These are phyloP conservation scores for Tetramorium parvispinum DNA, from an alignment of 1,140 invertebrate genomes.

Conservation along the genomic window DNA sequence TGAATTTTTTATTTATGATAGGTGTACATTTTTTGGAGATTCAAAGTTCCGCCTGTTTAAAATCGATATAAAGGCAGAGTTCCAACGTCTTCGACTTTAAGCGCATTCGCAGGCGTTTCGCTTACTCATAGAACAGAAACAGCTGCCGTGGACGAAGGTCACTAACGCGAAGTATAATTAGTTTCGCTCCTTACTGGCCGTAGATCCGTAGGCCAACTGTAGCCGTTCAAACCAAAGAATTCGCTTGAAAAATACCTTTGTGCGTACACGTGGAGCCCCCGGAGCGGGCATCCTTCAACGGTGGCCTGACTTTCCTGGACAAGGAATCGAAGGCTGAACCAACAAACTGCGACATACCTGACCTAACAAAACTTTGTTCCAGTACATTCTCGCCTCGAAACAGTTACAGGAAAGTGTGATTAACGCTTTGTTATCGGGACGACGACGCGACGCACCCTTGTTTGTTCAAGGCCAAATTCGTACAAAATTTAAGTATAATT, in stretches of 20 bases:
- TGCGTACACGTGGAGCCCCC: slow-evolving; percentile 29
- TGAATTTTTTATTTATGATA: not conserved
- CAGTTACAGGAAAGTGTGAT: slow-evolving; percentile 23
- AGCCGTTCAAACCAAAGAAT: slow-evolving; percentile 18
- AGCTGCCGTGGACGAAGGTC: slow-evolving; percentile 66
- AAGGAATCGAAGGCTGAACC: slow-evolving; percentile 10
- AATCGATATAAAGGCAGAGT: not conserved
- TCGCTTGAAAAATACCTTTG: slow-evolving; percentile 64
- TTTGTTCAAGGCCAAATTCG: slow-evolving; percentile 14
- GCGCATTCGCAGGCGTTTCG: slow-evolving; percentile 14
- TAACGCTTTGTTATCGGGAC: not conserved
- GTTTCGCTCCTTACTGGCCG: slow-evolving; percentile 58
- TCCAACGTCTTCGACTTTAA: not conserved
- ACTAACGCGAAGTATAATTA: slow-evolving; percentile 69
- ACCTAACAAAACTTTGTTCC: slow-evolving; percentile 29
- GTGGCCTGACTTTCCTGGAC: not conserved
- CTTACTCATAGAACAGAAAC: slow-evolving; percentile 44
- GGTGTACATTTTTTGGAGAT: not conserved
- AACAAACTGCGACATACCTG: slow-evolving; percentile 31
- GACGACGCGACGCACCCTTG: not conserved
- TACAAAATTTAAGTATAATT: not conserved
- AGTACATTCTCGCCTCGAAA: slow-evolving; percentile 5
- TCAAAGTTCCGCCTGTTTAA: not conserved
- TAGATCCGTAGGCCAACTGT: not conserved
- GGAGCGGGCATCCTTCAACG: slow-evolving; percentile 15